A percentile compares a stretch with the other conserved stretches of the same genome.
Conservation (phyloP, 1,140 invertebrate genomes). For the Cyphomyrmex costatus region DNA sequence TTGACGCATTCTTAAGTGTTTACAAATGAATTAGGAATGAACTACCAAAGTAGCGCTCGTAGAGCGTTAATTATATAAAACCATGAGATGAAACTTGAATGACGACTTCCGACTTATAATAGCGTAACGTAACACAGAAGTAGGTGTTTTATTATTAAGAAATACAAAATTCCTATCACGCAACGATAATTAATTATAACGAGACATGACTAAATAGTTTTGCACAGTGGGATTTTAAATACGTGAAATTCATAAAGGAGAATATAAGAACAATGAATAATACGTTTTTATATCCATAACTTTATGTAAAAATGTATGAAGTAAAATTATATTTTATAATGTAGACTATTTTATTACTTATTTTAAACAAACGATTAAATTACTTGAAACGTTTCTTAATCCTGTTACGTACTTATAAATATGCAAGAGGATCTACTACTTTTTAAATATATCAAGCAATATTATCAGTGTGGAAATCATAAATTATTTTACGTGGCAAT, state of each 20-base stretch:
- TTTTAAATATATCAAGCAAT: constrained; percentile 1
- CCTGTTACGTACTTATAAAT: background rate
- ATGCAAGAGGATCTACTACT: background rate
- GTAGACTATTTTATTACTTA: background rate
- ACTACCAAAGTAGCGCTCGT: constrained; percentile 29
- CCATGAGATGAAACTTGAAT: constrained; percentile 24
- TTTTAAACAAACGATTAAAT: constrained; percentile 18
- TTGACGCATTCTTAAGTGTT: constrained; percentile 46
- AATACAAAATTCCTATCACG: constrained; percentile 20
- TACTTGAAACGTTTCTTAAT: background rate
- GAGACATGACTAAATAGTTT: constrained; percentile 57
- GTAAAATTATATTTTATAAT: background rate
- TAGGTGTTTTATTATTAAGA: background rate
- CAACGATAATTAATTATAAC: constrained; percentile 67
- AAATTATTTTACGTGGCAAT: constrained; percentile 41
- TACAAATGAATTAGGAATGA: constrained; percentile 55
- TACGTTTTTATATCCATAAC: background rate
- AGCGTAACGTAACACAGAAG: background rate
- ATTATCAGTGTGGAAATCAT: background rate
- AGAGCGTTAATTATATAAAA: constrained; percentile 53
- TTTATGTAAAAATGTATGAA: background rate
- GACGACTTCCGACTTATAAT: constrained; percentile 29
- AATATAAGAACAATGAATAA: background rate
- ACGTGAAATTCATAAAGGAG: background rate
- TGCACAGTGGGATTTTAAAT: background rate